Evolutionary conservation across 2,888 invertebrate species (phyloP), one percentile per base, ranked within the genome.

Genomic region (Macaria notata): DNA sequence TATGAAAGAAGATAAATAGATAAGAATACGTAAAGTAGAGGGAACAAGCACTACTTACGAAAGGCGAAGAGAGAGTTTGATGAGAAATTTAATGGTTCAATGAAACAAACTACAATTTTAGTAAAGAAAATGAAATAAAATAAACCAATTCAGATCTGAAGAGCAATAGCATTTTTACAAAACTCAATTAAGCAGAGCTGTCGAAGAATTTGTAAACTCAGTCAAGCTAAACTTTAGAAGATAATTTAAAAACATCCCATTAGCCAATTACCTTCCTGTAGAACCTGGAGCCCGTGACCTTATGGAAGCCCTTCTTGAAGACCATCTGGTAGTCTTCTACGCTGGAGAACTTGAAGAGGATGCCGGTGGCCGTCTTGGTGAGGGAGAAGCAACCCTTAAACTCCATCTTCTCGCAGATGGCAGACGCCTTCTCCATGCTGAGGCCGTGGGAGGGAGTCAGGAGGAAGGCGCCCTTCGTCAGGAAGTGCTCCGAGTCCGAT

Each of bases 341-440:
- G 84, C 95, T 95, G 70, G 96, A 96, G 88, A 97, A 97, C 87
- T 96, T 96, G 92, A 97, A 97, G 64, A 97, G 93, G 75, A 97
- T 96, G 56, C 97, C 97, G 46, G 96, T 97, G 50, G 97, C 96
- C 0, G 97, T 97, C 92, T 96, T 96, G 64, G 96, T 96, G 71
- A 97, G 92, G 69, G 96, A 96, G 89, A 96, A 97, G 75, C 96
- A 95, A 53, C 96, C 96, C 73, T 95, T 95, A 88, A 97, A 96
- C 88, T 95, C 96, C 94, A 97, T 95, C 84, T 96, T 96, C 92
- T 97, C 97, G 88, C 96, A 96, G 76, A 97, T 96, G 71, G 95
- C 92, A 44, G 96, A 95, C 3, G 96, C 96, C 68, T 96, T 96
- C 86, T 97, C 96, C 93, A 97, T 94, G 78, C 95, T 96, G 71